Conservation (phyloP, 2,113 vertebrate genomes). For the Danio rerio region DNA sequence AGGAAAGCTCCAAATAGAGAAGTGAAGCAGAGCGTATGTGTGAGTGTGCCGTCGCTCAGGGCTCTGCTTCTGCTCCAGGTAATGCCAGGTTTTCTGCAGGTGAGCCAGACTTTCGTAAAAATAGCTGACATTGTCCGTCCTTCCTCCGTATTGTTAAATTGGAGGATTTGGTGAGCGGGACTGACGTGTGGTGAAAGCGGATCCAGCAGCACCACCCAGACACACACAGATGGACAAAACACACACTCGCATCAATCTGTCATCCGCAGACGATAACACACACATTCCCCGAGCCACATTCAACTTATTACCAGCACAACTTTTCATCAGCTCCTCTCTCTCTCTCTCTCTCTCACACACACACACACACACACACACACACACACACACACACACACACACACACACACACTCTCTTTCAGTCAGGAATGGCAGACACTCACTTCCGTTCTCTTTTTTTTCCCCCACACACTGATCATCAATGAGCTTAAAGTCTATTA, state of each 20-base stretch:
- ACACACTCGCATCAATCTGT: slow-evolving; percentile 28
- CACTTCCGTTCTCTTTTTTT: neutral
- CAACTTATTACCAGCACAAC: no score
- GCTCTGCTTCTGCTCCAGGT: no score
- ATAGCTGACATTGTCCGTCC: slow-evolving; percentile 32
- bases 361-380: neutral
- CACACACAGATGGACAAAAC: slow-evolving; percentile 79
- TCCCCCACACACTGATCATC: neutral
- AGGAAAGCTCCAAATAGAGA: no score
- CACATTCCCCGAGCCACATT: no score
- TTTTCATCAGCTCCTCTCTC: no score
- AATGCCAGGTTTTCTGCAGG: neutral
- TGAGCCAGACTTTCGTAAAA: neutral
- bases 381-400: neutral
- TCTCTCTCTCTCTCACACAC: neutral
- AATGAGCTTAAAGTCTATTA: neutral
- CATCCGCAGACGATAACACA: no score
- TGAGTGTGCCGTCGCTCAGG: no score
- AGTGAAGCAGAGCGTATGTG: no score
- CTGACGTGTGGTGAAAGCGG: slow-evolving; percentile 78
- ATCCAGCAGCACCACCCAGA: slow-evolving; percentile 78
- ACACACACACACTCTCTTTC: neutral
- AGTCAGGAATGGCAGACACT: slow-evolving; percentile 41
- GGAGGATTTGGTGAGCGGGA: slow-evolving; percentile 31
- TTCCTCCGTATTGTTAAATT: slow-evolving; percentile 46